Base-by-base conservation (phyloP, 2,797 vertebrate genomes). In the Columba guinea region DNA sequence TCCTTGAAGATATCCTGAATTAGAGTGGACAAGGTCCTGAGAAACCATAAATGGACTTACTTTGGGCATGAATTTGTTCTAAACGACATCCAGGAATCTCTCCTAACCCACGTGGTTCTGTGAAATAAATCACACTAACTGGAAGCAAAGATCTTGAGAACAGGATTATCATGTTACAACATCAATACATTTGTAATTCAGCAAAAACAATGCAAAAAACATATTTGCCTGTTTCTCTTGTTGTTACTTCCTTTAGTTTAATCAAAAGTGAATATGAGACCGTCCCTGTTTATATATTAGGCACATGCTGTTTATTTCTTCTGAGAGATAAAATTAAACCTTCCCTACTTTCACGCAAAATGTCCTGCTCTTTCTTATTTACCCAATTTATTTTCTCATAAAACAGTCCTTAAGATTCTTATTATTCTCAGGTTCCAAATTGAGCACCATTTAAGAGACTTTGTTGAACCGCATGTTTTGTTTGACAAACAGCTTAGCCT, bases 21-120 rank as follows among this genome's bases (percentile, higher is more conserved):
- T 69, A 53, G 9, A 34, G 5, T 12, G 12, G 8, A 52, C 6
- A 52, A 59, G 13, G 26, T 83, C 30, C 39, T 32, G 15, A 64
- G 7, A 4, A 81, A 49, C 1, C 17, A 6, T 76, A 65, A 65
- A 51, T 52, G 8, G 30, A 70, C 26, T 75, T 56, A 15, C 4
- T 55, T 30, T 21, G 8, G 16, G 4, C 5, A 49, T 49, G n/a
- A 76, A 37, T 64, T 82, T 82, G 32, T 59, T 39, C 9, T 9
- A 53, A 14, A 34, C 49, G 34, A 87, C 5, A 7, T 27, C 28
- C 34, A 20, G 28, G 11, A 7, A 59, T 76, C 16, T 27, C 32
- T 30, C 4, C 8, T 23, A 59, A 2, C 0, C 9, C 27, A 7
- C 0, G 0, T 10, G 5, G 7, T 78, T 81, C 15, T 26, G 11